These are phyloP conservation scores for Cyprinus carpio DNA, from an alignment of 2,113 vertebrate species.

Conservation along the genomic window DNA sequence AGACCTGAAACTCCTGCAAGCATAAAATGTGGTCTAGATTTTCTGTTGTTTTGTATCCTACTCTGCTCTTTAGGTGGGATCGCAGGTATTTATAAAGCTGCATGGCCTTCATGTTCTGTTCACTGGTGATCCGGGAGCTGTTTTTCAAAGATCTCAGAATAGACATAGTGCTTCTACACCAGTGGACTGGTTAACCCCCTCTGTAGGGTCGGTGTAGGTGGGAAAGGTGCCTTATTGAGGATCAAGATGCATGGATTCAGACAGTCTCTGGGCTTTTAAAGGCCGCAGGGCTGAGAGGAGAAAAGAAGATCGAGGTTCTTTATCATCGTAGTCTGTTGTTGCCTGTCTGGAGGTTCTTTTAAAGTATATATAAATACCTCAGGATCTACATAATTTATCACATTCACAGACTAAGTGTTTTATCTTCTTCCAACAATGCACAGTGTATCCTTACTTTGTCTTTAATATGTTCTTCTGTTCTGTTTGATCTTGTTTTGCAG, in stretches of 20 bases:
- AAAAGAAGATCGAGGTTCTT: not conserved
- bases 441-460: not conserved
- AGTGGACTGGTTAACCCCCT: not conserved
- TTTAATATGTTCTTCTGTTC: not conserved
- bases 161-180: not conserved
- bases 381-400: slow-evolving; percentile 1
- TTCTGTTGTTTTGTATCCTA: not conserved
- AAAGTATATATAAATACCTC: not conserved
- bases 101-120: slow-evolving; percentile 41
- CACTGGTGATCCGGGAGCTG: slow-evolving; percentile 42
- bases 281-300: not conserved
- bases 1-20: not conserved
- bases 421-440: not conserved
- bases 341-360: not conserved
- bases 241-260: slow-evolving; percentile 4
- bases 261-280: not conserved
- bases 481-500: not conserved
- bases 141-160: slow-evolving; percentile 40
- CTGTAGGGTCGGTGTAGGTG: slow-evolving; percentile 11
- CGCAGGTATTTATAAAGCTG: not conserved
- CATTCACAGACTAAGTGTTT: not conserved
- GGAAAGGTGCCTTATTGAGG: not conserved
- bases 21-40: not conserved
- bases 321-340: not conserved
- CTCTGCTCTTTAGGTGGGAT: slow-evolving; percentile 4